phyloP scores from a whole-genome alignment of 2,888 invertebrate genomes.

The Epirrhoe tristata region DNA sequence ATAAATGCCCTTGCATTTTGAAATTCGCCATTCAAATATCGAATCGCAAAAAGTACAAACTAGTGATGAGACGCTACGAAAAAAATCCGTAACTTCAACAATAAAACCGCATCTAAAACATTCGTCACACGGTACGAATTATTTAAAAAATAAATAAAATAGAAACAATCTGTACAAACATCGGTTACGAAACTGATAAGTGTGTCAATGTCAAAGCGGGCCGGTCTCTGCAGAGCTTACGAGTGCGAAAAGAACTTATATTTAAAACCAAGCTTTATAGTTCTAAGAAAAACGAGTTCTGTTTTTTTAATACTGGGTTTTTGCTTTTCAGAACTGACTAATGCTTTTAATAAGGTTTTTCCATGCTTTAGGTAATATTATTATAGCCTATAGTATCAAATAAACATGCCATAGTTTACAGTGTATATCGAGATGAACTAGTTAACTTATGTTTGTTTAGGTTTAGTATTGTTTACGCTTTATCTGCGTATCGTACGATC shows the following conservation, averaged over 20 bases:
- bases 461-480: conserved; percentile 37
- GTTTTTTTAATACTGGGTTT: conserved; percentile 2
- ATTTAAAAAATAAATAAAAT: conserved; percentile 52
- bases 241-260: conserved; percentile 27
- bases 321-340: not conserved
- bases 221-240: conserved; percentile 46
- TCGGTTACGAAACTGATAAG: conserved; percentile 68
- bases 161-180: conserved; percentile 63
- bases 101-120: conserved; percentile 8
- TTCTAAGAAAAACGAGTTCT: conserved; percentile 7
- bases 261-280: conserved; percentile 12
- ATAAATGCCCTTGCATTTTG: not conserved
- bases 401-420: not conserved
- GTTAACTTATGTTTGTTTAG: conserved; percentile 27
- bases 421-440: conserved; percentile 19
- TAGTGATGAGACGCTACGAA: conserved; percentile 3
- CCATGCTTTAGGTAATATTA: not conserved
- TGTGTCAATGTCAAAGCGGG: conserved; percentile 71
- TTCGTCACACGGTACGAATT: conserved; percentile 31
- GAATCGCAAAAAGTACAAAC: not conserved
- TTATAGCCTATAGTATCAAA: not conserved
- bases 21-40: not conserved
- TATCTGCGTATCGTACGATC: conserved; percentile 41
- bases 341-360: not conserved
- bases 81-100: conserved; percentile 15